Conservation (phyloP, 2,113 vertebrate genomes). For the Trichomycterus rosablanca region DNA sequence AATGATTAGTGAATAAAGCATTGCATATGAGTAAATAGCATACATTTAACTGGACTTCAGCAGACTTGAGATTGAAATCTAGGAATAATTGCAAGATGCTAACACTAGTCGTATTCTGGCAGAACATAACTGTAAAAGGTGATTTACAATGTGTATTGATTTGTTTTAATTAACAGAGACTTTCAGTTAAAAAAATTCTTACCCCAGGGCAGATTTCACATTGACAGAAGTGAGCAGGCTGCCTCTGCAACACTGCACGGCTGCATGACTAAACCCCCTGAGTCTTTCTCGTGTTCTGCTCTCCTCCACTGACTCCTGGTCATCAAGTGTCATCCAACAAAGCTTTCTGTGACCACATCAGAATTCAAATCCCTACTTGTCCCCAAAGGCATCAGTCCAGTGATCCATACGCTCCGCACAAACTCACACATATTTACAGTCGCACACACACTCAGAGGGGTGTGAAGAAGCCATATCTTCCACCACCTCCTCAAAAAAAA, state of each 20-base stretch:
- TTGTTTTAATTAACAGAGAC: slow-evolving; percentile 16
- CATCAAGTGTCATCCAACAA: slow-evolving; percentile 43
- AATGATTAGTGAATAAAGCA: too few relatives aligned
- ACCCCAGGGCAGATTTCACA: slow-evolving; percentile 12
- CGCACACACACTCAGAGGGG: slow-evolving; percentile 5
- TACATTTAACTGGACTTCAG: too few relatives aligned
- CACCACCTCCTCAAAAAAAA: slow-evolving; percentile 17
- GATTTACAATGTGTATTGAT: too few relatives aligned
- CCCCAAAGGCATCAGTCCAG: slow-evolving; percentile 28
- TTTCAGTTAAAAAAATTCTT: background rate
- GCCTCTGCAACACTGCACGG: slow-evolving; percentile 16
- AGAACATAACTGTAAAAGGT: too few relatives aligned
- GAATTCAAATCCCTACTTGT: slow-evolving; percentile 38
- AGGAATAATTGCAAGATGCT: too few relatives aligned
- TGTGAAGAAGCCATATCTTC: slow-evolving; percentile 36
- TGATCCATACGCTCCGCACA: slow-evolving; percentile 22
- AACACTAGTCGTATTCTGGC: too few relatives aligned
- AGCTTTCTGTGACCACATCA: slow-evolving; percentile 40
- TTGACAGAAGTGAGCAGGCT: slow-evolving; percentile 26
- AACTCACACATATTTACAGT: slow-evolving; percentile 15
- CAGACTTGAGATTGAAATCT: too few relatives aligned
- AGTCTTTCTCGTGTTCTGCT: slow-evolving; percentile 27
- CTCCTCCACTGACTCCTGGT: slow-evolving; percentile 37
- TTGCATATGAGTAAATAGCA: too few relatives aligned
- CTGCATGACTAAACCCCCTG: slow-evolving; percentile 23